Percentiles rank a stretch among this genome's conserved stretches.
phyloP scores from a whole-genome alignment of 1,140 invertebrate genomes.

The Propsilocerus akamusi region DNA sequence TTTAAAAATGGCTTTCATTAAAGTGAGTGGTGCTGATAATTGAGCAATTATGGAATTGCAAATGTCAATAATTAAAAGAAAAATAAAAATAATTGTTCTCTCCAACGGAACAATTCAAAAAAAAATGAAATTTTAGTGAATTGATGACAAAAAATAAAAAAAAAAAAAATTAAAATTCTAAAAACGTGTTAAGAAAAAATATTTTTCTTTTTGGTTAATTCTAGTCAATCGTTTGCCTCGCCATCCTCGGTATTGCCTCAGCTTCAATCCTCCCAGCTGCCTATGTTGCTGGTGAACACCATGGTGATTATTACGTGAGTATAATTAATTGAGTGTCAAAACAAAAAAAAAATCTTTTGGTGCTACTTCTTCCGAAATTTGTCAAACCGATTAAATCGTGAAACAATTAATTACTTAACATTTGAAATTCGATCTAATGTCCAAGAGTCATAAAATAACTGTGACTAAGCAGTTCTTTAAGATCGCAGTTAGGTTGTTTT shows the following conservation, averaged over 20 bases:
- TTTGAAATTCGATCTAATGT: not conserved
- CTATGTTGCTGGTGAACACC: slow-evolving; percentile 10
- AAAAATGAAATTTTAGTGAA: not conserved
- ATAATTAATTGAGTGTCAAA: not conserved
- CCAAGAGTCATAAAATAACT: not conserved
- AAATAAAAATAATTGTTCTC: not conserved
- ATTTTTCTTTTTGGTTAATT: slow-evolving; percentile 7
- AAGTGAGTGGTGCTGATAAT: slow-evolving; percentile 17
- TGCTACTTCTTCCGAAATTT: too few relatives aligned
- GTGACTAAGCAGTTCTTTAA: too few relatives aligned
- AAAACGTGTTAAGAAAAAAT: not conserved
- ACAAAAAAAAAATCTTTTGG: too few relatives aligned
- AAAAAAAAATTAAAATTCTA: not conserved
- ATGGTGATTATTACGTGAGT: slow-evolving; percentile 5
- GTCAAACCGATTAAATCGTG: not conserved
- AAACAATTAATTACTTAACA: not conserved
- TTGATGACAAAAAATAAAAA: not conserved
- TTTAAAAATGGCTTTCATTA: slow-evolving; percentile 20
- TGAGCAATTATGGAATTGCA: too few relatives aligned
- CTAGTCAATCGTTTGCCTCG: slow-evolving; percentile 21
- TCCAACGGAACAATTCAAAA: too few relatives aligned
- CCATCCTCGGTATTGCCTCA: slow-evolving; percentile 20
- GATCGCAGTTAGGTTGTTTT: not conserved
- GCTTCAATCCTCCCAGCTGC: slow-evolving; percentile 18
- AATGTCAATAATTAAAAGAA: not conserved